phyloP scores from a whole-genome alignment of 2,113 vertebrate genomes.

The Petrocephalus zakoni region DNA sequence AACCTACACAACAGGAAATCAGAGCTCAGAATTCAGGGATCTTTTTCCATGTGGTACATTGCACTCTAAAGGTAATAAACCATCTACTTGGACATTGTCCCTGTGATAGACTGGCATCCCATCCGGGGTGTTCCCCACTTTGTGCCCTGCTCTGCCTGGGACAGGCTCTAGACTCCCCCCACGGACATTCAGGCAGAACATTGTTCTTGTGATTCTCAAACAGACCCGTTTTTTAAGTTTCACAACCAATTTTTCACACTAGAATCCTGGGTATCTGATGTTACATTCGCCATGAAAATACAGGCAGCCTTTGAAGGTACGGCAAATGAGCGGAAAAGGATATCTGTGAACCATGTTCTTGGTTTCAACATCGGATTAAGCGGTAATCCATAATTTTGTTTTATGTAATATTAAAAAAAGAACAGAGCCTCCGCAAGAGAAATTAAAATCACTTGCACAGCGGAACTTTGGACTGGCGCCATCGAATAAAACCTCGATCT shows the following conservation, averaged over 20 bases:
- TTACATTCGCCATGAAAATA: neutral
- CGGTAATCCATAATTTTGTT: slow-evolving; percentile 3
- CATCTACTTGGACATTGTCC: neutral
- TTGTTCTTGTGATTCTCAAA: neutral
- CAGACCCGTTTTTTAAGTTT: neutral
- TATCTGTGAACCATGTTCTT: neutral
- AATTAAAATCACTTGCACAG: neutral
- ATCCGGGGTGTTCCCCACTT: neutral
- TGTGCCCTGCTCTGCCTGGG: neutral
- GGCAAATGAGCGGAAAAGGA: neutral
- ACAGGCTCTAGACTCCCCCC: neutral
- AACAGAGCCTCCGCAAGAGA: neutral
- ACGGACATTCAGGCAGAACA: neutral
- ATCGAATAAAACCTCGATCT: neutral
- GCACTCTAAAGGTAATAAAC: neutral
- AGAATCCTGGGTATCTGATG: neutral
- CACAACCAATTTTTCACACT: too few species aligned
- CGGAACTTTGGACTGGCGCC: neutral
- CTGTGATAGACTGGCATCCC: neutral
- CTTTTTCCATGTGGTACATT: neutral
- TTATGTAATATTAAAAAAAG: neutral
- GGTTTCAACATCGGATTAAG: neutral
- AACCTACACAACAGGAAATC: neutral
- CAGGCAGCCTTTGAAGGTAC: neutral
- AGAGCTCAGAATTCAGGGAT: neutral